Base-by-base conservation (phyloP, 2,888 invertebrate species). In the Drosophila barbarae region DNA sequence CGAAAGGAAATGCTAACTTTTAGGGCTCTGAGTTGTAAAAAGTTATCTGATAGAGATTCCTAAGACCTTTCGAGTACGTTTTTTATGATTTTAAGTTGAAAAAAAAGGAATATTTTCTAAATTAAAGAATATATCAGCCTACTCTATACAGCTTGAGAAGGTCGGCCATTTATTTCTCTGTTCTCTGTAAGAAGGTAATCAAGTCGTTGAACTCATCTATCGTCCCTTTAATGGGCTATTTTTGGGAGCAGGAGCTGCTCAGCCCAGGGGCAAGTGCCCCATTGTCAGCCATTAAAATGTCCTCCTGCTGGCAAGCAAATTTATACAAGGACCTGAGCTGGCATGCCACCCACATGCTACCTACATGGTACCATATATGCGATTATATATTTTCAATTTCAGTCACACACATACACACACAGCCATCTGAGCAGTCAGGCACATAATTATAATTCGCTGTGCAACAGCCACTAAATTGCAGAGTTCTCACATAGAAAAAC, bases 381-480 rank as follows among this genome's bases (percentile, higher is more conserved):
- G 55, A 66, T 69, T 61, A 61, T 38, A 53, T 44, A 71, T 44
- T 64, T 71, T 68, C 49, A 52, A 68, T 68, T 68, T 36, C 21
- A 32, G 65, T 38, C 23, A 23, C 23, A 23, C 47, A 52, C 34
- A 15, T 1, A 18, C 18, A 18, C 18, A 18, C 44, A 15, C 38
- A 32, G 26, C 32, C 36, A 35, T 5, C 32, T 3, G 41, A n/a
- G 39, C 68, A 64, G 38, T 21, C 44, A 72, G 46, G 57, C 73
- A 67, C 66, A 70, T 79, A 60, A 77, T 77, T 77, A 83, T 83
- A 83, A 77, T 77, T 80, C 61, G 60, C 68, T 71, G 71, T 56
- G 49, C 51, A 47, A 50, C 69, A 60, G 70, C 56, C 66, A 65
- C 65, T 57, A 71, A 80, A 83, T 83, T 64, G 69, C 60, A 63